Conservation (phyloP, 2,888 invertebrate genomes). For the Argyra leucocephala region DNA sequence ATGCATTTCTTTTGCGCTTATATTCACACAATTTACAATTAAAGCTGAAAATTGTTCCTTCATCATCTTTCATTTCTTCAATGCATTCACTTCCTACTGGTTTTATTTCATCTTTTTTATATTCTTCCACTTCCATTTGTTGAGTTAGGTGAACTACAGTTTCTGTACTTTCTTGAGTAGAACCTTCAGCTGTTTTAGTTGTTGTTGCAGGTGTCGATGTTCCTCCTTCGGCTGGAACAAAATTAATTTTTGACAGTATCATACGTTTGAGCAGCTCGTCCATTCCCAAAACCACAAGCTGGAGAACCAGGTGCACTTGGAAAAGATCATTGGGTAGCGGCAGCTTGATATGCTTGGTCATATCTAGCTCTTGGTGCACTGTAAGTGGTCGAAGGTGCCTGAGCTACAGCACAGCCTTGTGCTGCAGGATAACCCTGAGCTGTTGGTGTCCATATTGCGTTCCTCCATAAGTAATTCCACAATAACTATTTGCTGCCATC, state of each 20-base stretch:
- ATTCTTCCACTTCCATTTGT: slow-evolving; percentile 34
- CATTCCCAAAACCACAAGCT: slow-evolving; percentile 62
- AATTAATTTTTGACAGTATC: slow-evolving; percentile 57
- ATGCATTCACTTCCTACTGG: slow-evolving; percentile 95
- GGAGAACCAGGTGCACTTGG: slow-evolving; percentile 48
- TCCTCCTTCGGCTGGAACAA: slow-evolving; percentile 40
- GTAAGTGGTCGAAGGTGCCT: slow-evolving; percentile 74
- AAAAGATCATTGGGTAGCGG: slow-evolving; percentile 55
- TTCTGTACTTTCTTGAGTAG: slow-evolving; percentile 14
- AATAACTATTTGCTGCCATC: slow-evolving; percentile 69
- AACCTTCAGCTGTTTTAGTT: slow-evolving; percentile 24
- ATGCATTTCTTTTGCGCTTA: slow-evolving; percentile 99
- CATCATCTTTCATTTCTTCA: slow-evolving; percentile 90
- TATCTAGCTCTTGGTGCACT: slow-evolving; percentile 74
- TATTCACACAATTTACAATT: slow-evolving; percentile 98
- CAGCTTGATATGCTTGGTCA: slow-evolving; percentile 74
- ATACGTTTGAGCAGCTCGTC: slow-evolving; percentile 58
- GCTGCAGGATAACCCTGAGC: slow-evolving; percentile 74
- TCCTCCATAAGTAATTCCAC: slow-evolving; percentile 87
- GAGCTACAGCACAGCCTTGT: slow-evolving; percentile 75
- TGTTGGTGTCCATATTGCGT: slow-evolving; percentile 78
- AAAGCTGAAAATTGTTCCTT: slow-evolving; percentile 84
- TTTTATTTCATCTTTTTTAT: slow-evolving; percentile 68
- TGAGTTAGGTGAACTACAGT: slow-evolving; percentile 9
- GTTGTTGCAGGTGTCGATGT: slow-evolving; percentile 30